A percentile compares a stretch with the other conserved stretches of the same genome.
Conservation (phyloP, 2,888 invertebrate genomes). For the Lumbricus terrestris region DNA sequence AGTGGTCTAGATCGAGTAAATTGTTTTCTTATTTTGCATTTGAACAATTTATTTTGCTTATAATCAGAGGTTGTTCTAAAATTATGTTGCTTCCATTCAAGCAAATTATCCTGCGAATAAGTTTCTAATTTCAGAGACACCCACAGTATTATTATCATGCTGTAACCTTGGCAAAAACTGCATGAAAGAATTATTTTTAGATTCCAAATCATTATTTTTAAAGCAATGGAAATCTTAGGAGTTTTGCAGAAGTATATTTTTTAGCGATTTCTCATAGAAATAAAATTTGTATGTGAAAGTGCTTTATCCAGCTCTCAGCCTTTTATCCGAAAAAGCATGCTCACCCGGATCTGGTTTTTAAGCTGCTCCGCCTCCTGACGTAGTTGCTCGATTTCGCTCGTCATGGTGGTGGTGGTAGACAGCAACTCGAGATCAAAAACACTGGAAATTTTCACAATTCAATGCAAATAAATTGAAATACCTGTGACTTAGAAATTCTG, state of each 20-base stretch:
- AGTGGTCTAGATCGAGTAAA: background rate
- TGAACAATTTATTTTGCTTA: background rate
- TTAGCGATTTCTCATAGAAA: background rate
- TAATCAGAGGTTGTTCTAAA: background rate
- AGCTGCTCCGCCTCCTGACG: slow-evolving; percentile 99
- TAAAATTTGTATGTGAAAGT: background rate
- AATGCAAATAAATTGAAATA: too few relatives aligned
- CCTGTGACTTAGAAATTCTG: background rate
- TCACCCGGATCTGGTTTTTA: slow-evolving; percentile 96
- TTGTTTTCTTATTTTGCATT: background rate
- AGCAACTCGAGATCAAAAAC: background rate
- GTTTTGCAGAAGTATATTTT: background rate
- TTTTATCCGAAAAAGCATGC: background rate
- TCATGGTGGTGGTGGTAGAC: slow-evolving; percentile 12
- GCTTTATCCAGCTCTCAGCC: too few relatives aligned
- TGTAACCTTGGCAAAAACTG: background rate
- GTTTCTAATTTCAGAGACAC: background rate
- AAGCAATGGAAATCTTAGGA: background rate
- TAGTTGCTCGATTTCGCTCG: slow-evolving; percentile 78
- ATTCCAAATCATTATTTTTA: background rate
- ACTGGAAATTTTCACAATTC: background rate
- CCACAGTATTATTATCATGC: background rate
- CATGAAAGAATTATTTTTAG: background rate
- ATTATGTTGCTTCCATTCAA: background rate
- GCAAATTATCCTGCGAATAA: background rate